phyloP scores from a whole-genome alignment of 2,113 vertebrate species.

The Vulpes ferrilata region DNA sequence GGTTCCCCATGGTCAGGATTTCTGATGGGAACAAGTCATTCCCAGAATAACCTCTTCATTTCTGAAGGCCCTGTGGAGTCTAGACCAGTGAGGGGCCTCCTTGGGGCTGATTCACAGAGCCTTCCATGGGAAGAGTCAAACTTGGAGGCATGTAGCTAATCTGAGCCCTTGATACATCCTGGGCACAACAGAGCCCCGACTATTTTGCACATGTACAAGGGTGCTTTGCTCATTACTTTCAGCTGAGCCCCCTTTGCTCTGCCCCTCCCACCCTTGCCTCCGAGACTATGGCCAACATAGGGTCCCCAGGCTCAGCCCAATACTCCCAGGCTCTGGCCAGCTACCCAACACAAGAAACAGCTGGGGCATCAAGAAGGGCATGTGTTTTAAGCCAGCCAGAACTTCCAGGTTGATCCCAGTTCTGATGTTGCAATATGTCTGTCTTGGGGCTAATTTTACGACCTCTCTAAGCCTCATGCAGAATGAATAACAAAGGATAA shows the following conservation, averaged over 20 bases:
- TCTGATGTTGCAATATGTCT: background rate
- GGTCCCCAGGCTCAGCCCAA: background rate
- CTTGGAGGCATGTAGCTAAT: background rate
- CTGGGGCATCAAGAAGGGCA: background rate
- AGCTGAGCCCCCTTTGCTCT: background rate
- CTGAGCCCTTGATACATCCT: background rate
- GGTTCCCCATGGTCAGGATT: background rate
- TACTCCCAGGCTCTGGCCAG: background rate
- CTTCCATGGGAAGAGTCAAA: background rate
- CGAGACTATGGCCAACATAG: background rate
- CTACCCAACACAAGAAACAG: background rate
- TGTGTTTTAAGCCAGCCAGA: constrained; percentile 7
- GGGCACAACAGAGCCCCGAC: background rate
- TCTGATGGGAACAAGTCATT: background rate
- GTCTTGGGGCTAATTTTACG: background rate
- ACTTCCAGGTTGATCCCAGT: background rate
- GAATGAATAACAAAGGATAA: background rate
- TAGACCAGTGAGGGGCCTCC: background rate
- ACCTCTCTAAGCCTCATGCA: background rate
- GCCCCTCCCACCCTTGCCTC: background rate
- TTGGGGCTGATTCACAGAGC: background rate
- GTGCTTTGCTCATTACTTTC: background rate
- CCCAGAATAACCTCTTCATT: background rate
- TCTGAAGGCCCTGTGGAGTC: background rate
- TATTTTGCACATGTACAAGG: background rate